Evolutionary conservation across 2,797 vertebrate species (phyloP).

Genomic region (Lacerta viridis): DNA sequence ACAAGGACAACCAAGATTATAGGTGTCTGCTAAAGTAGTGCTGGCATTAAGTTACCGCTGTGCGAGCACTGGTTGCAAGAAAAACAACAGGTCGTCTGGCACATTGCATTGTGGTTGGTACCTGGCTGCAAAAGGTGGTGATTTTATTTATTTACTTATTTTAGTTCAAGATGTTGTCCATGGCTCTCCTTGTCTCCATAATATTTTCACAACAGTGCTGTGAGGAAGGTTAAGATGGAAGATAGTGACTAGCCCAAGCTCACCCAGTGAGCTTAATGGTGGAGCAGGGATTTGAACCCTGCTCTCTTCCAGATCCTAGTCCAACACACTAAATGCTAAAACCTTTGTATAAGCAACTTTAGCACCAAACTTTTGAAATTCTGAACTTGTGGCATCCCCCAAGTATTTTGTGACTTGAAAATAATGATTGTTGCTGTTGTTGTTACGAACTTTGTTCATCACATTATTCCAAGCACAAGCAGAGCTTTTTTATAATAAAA

Average conservation of each 20-base stretch:
- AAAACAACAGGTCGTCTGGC: not conserved
- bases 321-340: no score
- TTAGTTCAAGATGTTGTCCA: no score
- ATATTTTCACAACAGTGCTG: no score
- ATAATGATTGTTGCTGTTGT: not conserved
- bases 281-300: no score
- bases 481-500: not conserved
- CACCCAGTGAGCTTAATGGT: no score
- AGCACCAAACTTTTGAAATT: no score
- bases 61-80: not conserved
- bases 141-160: no score
- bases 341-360: not conserved
- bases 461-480: not conserved
- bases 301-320: no score
- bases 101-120: not conserved
- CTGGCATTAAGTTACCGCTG: not conserved
- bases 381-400: not conserved
- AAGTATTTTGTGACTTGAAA: not conserved
- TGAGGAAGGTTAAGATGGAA: no score
- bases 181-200: no score
- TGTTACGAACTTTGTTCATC: not conserved
- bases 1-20: not conserved
- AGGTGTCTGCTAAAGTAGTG: not conserved
- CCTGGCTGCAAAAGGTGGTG: not conserved
- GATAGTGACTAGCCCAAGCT: no score